phyloP scores from a whole-genome alignment of 2,113 vertebrate genomes.

The Bos indicus region DNA sequence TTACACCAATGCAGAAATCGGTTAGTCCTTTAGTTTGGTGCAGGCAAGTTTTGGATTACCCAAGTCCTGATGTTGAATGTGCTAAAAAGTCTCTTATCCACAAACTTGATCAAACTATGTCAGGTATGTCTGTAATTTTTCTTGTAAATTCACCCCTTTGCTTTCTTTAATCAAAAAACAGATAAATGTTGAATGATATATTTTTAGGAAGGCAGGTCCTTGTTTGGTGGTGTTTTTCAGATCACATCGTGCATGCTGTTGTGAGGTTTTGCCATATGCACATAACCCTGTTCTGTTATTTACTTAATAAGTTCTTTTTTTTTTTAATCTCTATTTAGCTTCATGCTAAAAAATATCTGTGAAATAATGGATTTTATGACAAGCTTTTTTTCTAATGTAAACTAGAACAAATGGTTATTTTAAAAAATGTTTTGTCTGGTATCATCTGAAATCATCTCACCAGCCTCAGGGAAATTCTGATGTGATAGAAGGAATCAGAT shows the following conservation, averaged over 20 bases:
- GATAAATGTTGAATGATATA: not conserved
- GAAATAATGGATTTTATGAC: not conserved
- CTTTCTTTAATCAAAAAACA: slow-evolving; percentile 2
- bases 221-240: not conserved
- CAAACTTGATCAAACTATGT: slow-evolving; percentile 97
- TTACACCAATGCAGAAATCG: slow-evolving; percentile 91
- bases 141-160: slow-evolving; percentile 32
- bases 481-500: not conserved
- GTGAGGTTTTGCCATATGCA: not conserved
- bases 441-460: slow-evolving; percentile 2
- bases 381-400: not conserved
- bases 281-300: not conserved
- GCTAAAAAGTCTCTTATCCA: slow-evolving; percentile 98
- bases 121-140: slow-evolving; percentile 83
- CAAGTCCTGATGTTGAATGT: slow-evolving; percentile 96
- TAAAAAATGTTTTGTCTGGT: not conserved
- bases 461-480: not conserved
- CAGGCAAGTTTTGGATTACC: slow-evolving; percentile 95
- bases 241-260: not conserved
- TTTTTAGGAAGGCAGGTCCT: not conserved
- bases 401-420: slow-evolving; percentile 1
- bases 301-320: not conserved
- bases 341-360: not conserved
- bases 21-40: slow-evolving; percentile 96
- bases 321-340: not conserved